Percentiles rank a stretch among this genome's conserved stretches.
phyloP scores from a whole-genome alignment of 2,113 vertebrate genomes.

The Melierax canorus region DNA sequence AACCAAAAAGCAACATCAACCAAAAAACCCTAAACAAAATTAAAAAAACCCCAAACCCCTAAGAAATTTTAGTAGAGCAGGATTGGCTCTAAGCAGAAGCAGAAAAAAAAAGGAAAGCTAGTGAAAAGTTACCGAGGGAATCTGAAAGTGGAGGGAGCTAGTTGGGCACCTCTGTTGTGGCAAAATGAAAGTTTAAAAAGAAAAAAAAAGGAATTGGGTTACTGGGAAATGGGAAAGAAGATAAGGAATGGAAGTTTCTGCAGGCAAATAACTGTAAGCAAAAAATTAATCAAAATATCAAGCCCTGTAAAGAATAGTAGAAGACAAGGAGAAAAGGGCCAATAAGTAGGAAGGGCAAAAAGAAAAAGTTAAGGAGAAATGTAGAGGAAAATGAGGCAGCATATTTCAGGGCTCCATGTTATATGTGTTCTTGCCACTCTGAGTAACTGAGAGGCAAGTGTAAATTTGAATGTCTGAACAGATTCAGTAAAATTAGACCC shows the following conservation, averaged over 20 bases:
- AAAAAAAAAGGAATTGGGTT: neutral
- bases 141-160: neutral
- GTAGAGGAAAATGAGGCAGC: neutral
- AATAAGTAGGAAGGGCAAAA: neutral
- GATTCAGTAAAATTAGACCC: neutral
- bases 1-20: neutral
- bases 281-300: neutral
- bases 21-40: neutral
- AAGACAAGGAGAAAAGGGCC: neutral
- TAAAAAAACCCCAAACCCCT: fast-evolving
- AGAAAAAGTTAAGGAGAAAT: neutral
- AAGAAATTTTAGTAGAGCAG: neutral
- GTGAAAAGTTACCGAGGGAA: neutral
- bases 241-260: neutral
- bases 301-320: neutral
- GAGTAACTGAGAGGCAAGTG: neutral
- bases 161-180: neutral
- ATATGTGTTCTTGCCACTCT: neutral
- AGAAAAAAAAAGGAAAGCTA: neutral
- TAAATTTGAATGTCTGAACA: neutral
- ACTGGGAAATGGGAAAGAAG: neutral
- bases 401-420: neutral
- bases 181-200: neutral
- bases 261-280: neutral
- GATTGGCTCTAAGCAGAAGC: neutral